phyloP scores from a whole-genome alignment of 1,140 invertebrate species.

The Drosophila gunungcola region DNA sequence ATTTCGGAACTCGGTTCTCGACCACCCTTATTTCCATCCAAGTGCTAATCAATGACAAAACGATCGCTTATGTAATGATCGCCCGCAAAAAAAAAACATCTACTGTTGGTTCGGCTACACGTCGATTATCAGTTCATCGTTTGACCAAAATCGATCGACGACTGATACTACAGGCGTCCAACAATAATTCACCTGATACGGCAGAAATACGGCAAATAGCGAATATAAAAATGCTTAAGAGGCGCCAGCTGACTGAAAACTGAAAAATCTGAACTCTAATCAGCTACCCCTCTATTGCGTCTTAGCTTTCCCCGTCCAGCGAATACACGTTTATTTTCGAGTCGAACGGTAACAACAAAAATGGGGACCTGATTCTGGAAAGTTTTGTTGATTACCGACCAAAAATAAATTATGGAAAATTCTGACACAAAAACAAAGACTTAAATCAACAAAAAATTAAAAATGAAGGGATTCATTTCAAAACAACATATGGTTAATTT shows the following conservation, averaged over 20 bases:
- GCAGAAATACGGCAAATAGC: slow-evolving; percentile 5
- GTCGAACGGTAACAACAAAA: slow-evolving; percentile 17
- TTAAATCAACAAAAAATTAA: background rate
- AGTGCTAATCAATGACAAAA: slow-evolving; percentile 74
- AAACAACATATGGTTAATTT: too few species aligned
- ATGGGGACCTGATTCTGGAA: slow-evolving; percentile 46
- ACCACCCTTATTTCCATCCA: slow-evolving; percentile 22
- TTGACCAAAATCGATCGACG: slow-evolving; percentile 35
- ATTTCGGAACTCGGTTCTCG: slow-evolving; percentile 8
- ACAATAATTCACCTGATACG: slow-evolving; percentile 51
- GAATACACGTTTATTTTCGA: slow-evolving; percentile 10
- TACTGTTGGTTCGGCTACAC: background rate
- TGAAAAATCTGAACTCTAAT: slow-evolving; percentile 52
- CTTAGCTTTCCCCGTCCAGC: slow-evolving; percentile 32
- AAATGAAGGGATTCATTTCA: too few species aligned
- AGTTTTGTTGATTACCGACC: slow-evolving; percentile 29
- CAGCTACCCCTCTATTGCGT: slow-evolving; percentile 41
- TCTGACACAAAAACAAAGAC: background rate
- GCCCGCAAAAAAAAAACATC: background rate
- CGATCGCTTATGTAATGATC: slow-evolving; percentile 52
- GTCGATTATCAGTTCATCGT: slow-evolving; percentile 45
- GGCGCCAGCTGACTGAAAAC: slow-evolving; percentile 33
- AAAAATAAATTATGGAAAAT: slow-evolving; percentile 17
- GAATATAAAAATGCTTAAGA: slow-evolving; percentile 13
- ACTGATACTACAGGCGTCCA: slow-evolving; percentile 32